Conservation (phyloP, 2,888 invertebrate species). For the Drosophila demipolita region DNA sequence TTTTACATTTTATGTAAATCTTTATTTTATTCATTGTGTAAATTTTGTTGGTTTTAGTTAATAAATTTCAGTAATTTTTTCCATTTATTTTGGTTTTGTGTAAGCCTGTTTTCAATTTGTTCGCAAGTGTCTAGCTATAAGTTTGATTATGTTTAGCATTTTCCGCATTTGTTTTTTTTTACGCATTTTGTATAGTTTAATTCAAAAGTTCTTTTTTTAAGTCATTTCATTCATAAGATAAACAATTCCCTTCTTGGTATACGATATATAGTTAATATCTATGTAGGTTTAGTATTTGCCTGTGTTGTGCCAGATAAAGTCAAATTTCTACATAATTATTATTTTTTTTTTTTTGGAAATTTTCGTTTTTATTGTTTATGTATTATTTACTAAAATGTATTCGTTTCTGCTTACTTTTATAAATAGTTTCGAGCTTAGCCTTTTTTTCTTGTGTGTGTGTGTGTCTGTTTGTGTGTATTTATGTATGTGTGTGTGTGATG, state of each 20-base stretch:
- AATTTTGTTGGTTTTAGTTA: constrained; percentile 67
- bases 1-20: constrained; percentile 74
- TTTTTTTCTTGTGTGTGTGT: constrained; percentile 59
- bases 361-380: constrained; percentile 65
- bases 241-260: constrained; percentile 55
- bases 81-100: constrained; percentile 21
- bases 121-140: constrained; percentile 68
- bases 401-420: constrained; percentile 66
- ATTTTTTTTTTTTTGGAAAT: constrained; percentile 53
- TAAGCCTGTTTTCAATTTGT: constrained; percentile 61
- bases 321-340: constrained; percentile 43
- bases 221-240: constrained; percentile 67
- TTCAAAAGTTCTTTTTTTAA: constrained; percentile 59
- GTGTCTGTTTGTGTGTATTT: constrained; percentile 38
- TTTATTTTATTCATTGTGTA: constrained; percentile 73
- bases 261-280: constrained; percentile 41
- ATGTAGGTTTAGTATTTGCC: constrained; percentile 20
- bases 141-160: constrained; percentile 32
- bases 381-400: constrained; percentile 72
- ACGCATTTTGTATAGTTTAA: constrained; percentile 36
- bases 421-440: constrained; percentile 77
- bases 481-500: constrained; percentile 36
- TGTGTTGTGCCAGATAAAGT: constrained; percentile 53
- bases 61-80: constrained; percentile 47
- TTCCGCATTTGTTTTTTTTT: constrained; percentile 22